Conservation (phyloP, 2,113 vertebrate genomes). For the Passer montanus region DNA sequence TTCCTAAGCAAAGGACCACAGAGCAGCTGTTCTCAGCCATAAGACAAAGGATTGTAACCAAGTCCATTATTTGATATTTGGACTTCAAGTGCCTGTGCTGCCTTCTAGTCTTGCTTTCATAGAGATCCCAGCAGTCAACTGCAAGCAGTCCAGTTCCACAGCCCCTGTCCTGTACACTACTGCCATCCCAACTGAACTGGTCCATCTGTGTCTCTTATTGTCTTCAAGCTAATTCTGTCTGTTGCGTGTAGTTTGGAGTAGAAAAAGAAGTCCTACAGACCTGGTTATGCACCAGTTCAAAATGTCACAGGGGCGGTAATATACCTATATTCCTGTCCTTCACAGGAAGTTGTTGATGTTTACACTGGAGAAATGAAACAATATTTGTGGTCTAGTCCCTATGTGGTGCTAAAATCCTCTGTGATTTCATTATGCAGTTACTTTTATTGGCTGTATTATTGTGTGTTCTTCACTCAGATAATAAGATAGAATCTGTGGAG, state of each 20-base stretch:
- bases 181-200: not conserved
- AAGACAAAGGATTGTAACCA: not conserved
- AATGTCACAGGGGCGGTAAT: not conserved
- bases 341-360: not conserved
- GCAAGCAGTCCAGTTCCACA: not conserved
- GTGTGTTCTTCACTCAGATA: not conserved
- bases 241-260: not conserved
- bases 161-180: not conserved
- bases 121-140: not conserved
- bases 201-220: not conserved
- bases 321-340: not conserved
- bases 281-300: not conserved
- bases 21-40: not conserved
- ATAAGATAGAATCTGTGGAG: not conserved
- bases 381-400: not conserved
- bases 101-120: fast-evolving
- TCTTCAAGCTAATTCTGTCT: not conserved
- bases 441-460: not conserved
- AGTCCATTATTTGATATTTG: not conserved
- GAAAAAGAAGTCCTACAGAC: not conserved
- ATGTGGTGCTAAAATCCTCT: not conserved
- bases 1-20: not conserved
- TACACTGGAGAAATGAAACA: not conserved
- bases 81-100: not conserved
- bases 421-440: not conserved